Conservation (phyloP, 2,113 vertebrate species). For the Tretioscincus oriximinensis region DNA sequence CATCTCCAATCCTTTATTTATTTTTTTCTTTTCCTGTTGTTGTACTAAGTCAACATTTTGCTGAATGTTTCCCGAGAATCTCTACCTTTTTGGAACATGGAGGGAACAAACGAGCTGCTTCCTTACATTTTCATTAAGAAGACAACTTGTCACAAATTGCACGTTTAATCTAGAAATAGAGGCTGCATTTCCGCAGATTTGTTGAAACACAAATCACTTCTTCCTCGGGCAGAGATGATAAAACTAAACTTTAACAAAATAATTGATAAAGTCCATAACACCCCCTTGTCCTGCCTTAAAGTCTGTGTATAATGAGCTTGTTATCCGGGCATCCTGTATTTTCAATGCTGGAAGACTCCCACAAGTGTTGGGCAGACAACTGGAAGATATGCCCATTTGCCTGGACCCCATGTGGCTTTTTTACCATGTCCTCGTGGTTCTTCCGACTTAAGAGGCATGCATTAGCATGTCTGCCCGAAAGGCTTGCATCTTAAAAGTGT, state of each 20-base stretch:
- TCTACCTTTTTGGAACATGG: no score
- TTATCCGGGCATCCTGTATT: not conserved
- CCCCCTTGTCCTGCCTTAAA: not conserved
- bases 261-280: not conserved
- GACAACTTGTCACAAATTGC: no score
- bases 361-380: not conserved
- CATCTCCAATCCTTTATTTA: no score
- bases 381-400: not conserved
- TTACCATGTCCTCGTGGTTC: not conserved
- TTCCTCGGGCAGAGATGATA: not conserved
- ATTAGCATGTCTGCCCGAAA: conserved; percentile 44
- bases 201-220: not conserved
- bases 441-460: not conserved
- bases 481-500: conserved; percentile 21
- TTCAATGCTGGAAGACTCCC: not conserved
- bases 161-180: no score
- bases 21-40: no score
- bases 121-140: no score
- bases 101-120: no score
- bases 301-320: not conserved
- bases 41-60: no score
- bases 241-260: not conserved
- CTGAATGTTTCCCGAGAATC: no score
- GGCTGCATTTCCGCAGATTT: not conserved
- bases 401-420: not conserved